Evolutionary conservation across 1,140 invertebrate species (phyloP).

Genomic region (Drosophila ogumai): DNA sequence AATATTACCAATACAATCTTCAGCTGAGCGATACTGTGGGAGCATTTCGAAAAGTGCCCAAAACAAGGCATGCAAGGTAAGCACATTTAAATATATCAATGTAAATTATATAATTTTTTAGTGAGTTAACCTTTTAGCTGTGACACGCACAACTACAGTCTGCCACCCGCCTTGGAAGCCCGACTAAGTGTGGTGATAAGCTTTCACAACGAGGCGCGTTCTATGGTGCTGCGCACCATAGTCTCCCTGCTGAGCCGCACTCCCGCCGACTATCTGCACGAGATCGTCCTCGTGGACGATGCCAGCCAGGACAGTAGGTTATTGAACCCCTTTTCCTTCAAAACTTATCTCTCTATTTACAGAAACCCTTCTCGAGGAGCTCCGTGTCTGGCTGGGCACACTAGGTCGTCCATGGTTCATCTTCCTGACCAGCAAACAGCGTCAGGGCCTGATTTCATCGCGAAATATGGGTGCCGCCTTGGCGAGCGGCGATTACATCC

Average conservation of each 20-base stretch:
- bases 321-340: no score
- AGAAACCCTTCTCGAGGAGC: conserved; percentile 44
- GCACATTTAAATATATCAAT: background rate
- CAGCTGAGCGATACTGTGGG: conserved; percentile 49
- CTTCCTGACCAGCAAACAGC: conserved; percentile 87
- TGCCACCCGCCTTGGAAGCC: conserved; percentile 19
- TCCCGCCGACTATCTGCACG: conserved; percentile 90
- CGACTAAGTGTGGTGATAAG: conserved; percentile 91
- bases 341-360: background rate
- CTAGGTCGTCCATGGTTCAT: conserved; percentile 8
- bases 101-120: background rate
- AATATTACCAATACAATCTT: conserved; percentile 58
- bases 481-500: conserved; percentile 89
- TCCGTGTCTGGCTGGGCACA: conserved; percentile 86
- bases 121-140: conserved; percentile 22
- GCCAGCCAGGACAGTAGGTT: conserved; percentile 89
- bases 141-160: conserved; percentile 1
- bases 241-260: conserved; percentile 93
- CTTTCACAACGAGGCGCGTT: conserved; percentile 94
- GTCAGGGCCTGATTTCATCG: conserved; percentile 92
- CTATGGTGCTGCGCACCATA: conserved; percentile 89
- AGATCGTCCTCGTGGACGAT: conserved; percentile 98
- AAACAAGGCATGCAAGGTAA: conserved; percentile 55
- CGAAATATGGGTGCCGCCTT: conserved; percentile 88
- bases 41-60: conserved; percentile 49